Evolutionary conservation across 1,140 invertebrate species (phyloP).

Genomic region (Hycleus phaleratus): DNA sequence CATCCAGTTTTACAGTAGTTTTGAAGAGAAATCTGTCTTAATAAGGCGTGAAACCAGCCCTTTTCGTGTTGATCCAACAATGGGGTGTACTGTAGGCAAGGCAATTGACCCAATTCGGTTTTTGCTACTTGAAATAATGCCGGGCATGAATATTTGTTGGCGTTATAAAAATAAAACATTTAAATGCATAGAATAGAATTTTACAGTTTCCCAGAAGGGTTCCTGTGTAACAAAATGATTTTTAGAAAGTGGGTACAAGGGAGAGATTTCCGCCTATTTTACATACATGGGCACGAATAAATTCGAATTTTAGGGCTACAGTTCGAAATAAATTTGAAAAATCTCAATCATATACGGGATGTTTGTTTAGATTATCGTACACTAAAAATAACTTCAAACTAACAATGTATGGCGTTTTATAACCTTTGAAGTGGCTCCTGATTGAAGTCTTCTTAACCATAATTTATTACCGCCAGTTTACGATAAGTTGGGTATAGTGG

Average conservation of each 20-base stretch:
- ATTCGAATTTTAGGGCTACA: too few species aligned
- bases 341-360: background rate
- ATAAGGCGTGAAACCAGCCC: background rate
- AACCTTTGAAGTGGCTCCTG: conserved; percentile 1
- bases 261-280: too few species aligned
- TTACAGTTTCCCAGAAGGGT: conserved; percentile 37
- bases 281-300: too few species aligned
- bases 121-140: background rate
- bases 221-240: conserved; percentile 29
- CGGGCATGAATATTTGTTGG: too few species aligned
- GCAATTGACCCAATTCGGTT: conserved; percentile 8
- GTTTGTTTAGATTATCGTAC: background rate
- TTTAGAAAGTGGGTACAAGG: conserved; percentile 25
- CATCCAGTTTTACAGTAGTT: too few species aligned
- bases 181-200: conserved; percentile 40
- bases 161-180: conserved; percentile 35
- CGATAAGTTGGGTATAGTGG: background rate
- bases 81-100: too few species aligned
- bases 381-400: conserved; percentile 2
- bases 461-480: conserved; percentile 5
- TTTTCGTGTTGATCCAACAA: background rate
- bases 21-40: too few species aligned
- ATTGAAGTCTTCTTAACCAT: background rate
- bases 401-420: conserved; percentile 6
- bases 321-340: too few species aligned